phyloP scores from a whole-genome alignment of 2,888 invertebrate genomes.

The Tinea semifulvella region DNA sequence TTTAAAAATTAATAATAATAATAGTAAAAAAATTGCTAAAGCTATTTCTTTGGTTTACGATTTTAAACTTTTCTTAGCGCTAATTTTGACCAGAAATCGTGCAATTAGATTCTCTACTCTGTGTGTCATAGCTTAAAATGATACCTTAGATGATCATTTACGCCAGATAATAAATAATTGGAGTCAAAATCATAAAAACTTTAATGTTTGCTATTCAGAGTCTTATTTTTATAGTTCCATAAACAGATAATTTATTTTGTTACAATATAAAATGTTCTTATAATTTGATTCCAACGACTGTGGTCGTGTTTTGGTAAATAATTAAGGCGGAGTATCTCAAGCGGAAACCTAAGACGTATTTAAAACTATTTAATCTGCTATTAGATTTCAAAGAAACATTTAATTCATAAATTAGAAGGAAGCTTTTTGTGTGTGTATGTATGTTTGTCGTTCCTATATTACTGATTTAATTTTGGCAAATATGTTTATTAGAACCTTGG shows the following conservation, averaged over 20 bases:
- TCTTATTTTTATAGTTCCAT: conserved; percentile 14
- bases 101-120: too few relatives aligned
- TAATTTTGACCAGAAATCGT: too few relatives aligned
- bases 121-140: neutral
- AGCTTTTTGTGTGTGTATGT: too few relatives aligned
- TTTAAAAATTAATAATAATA: too few relatives aligned
- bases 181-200: conserved; percentile 11
- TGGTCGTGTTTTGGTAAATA: conserved; percentile 3
- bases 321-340: conserved; percentile 7
- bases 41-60: too few relatives aligned
- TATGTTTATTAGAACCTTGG: too few relatives aligned
- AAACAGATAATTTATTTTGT: conserved; percentile 14
- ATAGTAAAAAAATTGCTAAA: too few relatives aligned
- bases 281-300: conserved; percentile 10
- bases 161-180: conserved; percentile 12
- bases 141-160: conserved; percentile 11
- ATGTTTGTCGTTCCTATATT: too few relatives aligned
- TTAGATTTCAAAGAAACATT: conserved; percentile 5
- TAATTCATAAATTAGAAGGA: too few relatives aligned
- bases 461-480: too few relatives aligned
- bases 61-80: too few relatives aligned
- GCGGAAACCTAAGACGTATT: conserved; percentile 7
- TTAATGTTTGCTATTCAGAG: conserved; percentile 12
- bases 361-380: conserved; percentile 11
- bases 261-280: conserved; percentile 9